Conservation (phyloP, 23 tunicate species). For the Trididemnum nubilum region DNA sequence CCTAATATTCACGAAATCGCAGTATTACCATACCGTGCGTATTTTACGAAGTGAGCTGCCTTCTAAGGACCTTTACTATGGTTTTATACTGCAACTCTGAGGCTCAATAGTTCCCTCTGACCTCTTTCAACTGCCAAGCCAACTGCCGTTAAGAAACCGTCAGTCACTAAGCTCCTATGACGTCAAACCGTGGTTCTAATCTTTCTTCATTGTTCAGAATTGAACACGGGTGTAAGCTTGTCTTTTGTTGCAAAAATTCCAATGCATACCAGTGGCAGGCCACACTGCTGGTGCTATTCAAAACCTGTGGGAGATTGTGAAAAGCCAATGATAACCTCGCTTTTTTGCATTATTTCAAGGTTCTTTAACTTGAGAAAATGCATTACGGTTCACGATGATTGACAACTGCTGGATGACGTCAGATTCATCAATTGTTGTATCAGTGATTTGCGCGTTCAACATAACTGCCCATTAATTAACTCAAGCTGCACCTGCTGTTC, state of each 20-base stretch:
- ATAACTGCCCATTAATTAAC: neutral
- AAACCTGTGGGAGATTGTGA: neutral
- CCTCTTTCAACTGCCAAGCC: neutral
- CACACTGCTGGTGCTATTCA: neutral
- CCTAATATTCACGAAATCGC: too few relatives aligned
- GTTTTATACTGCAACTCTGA: too few relatives aligned
- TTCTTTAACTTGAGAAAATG: neutral
- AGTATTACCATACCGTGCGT: too few relatives aligned
- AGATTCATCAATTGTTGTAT: neutral
- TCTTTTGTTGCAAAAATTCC: neutral
- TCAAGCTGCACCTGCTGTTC: too few relatives aligned
- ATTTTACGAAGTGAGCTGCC: too few relatives aligned
- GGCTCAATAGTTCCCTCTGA: too few relatives aligned
- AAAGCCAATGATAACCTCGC: neutral
- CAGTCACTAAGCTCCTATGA: neutral
- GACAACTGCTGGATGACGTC: neutral
- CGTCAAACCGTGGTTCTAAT: neutral
- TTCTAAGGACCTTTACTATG: too few relatives aligned
- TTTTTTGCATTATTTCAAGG: neutral
- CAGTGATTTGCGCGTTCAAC: neutral
- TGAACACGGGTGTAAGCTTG: neutral
- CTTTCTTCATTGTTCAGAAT: neutral
- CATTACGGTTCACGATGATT: neutral
- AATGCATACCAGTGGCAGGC: neutral
- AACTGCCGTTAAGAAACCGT: neutral